phyloP scores from a whole-genome alignment of 2,888 invertebrate genomes.

The Minunthozetes semirufus region DNA sequence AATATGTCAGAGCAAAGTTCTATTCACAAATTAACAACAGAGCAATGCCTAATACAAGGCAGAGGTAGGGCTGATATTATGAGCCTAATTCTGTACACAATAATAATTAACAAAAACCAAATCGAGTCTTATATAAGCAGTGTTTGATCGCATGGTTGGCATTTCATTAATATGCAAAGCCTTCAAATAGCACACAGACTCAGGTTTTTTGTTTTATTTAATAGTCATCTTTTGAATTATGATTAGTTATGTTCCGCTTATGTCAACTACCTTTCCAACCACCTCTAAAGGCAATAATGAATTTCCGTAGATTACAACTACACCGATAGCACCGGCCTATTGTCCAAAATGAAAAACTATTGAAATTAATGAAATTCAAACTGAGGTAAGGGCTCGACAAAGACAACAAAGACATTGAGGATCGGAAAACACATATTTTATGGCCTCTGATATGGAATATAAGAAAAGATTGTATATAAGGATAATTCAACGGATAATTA shows the following conservation, averaged over 20 bases:
- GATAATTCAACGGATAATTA: constrained; percentile 10
- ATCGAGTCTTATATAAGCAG: constrained; percentile 24
- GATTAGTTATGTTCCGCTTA: constrained; percentile 30
- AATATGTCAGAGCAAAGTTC: constrained; percentile 28
- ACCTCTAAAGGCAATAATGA: constrained; percentile 10
- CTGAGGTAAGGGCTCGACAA: background rate
- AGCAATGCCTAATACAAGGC: background rate
- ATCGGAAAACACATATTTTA: background rate
- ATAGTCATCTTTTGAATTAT: constrained; percentile 30
- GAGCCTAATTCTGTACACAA: constrained; percentile 9
- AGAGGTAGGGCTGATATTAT: background rate
- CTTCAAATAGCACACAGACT: constrained; percentile 18
- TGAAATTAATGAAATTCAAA: background rate
- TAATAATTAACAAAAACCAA: constrained; percentile 30
- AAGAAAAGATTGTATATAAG: background rate
- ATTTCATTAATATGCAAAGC: constrained; percentile 20
- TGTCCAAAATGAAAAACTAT: background rate
- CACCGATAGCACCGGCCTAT: background rate
- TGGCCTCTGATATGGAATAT: background rate
- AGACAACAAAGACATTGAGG: background rate
- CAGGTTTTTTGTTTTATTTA: constrained; percentile 27
- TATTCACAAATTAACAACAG: constrained; percentile 27
- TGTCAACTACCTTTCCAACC: constrained; percentile 12
- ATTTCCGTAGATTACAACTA: constrained; percentile 10
- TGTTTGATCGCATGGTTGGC: constrained; percentile 10